phyloP scores from a whole-genome alignment of 2,888 invertebrate species.

The Oegoconia quadripuncta region DNA sequence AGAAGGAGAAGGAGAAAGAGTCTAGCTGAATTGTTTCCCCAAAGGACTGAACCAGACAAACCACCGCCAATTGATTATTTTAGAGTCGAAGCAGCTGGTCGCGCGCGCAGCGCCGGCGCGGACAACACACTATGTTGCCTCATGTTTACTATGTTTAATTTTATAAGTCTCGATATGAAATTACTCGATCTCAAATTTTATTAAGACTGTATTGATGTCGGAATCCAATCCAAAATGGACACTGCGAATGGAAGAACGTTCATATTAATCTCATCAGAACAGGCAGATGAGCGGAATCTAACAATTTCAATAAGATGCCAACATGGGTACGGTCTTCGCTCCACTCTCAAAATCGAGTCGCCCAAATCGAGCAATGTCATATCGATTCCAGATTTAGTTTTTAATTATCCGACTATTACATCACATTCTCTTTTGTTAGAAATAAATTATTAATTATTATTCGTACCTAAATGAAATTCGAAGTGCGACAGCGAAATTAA shows the following conservation, averaged over 20 bases:
- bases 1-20: constrained; percentile 84
- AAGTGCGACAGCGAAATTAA: constrained; percentile 63
- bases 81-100: constrained; percentile 54
- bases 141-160: constrained; percentile 48
- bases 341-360: no score
- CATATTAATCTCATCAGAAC: no score
- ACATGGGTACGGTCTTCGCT: no score
- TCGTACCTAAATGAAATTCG: constrained; percentile 25
- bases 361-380: constrained; percentile 45
- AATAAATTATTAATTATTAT: constrained; percentile 30
- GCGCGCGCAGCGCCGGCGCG: constrained; percentile 27
- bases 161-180: constrained; percentile 55
- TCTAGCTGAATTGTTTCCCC: constrained; percentile 81
- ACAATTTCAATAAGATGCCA: no score
- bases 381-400: constrained; percentile 46
- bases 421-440: constrained; percentile 45
- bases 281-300: no score
- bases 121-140: constrained; percentile 55
- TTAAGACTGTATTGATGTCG: no score
- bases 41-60: constrained; percentile 69
- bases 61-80: constrained; percentile 78
- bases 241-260: no score
- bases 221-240: no score
- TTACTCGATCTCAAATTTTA: constrained; percentile 38
- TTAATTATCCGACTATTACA: constrained; percentile 45